Evolutionary conservation across 2,797 vertebrate species (phyloP).

Genomic region (Tenualosa ilisha): DNA sequence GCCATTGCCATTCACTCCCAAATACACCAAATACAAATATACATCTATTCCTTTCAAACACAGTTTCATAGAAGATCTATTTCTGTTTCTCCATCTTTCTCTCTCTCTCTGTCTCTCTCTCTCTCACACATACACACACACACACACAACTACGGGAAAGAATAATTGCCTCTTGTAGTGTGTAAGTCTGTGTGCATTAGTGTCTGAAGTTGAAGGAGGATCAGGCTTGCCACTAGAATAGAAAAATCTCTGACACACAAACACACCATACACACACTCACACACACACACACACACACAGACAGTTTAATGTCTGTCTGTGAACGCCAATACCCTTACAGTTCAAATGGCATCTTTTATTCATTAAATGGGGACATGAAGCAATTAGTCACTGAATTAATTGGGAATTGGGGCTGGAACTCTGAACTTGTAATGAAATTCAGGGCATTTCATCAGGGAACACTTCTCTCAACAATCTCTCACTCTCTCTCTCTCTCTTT

Average conservation of each 20-base stretch:
- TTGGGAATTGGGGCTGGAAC: slow-evolving; percentile 60
- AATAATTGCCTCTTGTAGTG: neutral
- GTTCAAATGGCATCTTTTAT: slow-evolving; percentile 9
- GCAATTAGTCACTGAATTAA: slow-evolving; percentile 39
- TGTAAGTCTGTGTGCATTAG: neutral
- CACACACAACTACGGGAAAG: neutral
- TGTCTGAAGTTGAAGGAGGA: too few relatives aligned
- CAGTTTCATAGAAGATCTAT: too few relatives aligned
- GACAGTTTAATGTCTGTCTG: slow-evolving; percentile 11
- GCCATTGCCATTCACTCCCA: too few relatives aligned
- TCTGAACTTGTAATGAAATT: slow-evolving; percentile 44
- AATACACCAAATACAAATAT: too few relatives aligned
- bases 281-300: neutral
- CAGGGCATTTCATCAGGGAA: slow-evolving; percentile 51
- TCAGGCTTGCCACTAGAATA: neutral
- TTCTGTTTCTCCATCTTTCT: too few relatives aligned
- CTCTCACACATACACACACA: too few relatives aligned
- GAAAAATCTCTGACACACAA: neutral
- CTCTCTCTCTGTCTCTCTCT: too few relatives aligned
- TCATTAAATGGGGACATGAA: neutral
- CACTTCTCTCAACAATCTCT: slow-evolving; percentile 41
- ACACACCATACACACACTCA: neutral
- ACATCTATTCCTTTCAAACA: too few relatives aligned
- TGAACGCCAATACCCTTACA: neutral
- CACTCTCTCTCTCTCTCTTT: slow-evolving; percentile 12